These are phyloP conservation scores for Nineta flava DNA, from an alignment of 2,888 invertebrate species.

Conservation along the genomic window DNA sequence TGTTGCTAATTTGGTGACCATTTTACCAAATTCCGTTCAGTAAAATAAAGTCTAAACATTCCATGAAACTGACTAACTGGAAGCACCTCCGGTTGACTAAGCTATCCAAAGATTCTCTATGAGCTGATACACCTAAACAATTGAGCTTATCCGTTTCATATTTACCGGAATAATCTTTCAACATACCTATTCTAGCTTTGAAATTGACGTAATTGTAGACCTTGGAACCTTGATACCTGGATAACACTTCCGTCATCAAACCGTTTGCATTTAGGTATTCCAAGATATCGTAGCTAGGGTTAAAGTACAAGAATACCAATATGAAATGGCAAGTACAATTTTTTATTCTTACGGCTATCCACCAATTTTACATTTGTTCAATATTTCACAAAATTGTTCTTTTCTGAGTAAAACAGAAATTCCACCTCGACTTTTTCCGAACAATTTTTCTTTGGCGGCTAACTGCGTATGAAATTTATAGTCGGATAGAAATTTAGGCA, in stretches of 20 bases:
- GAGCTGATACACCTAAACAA: neutral
- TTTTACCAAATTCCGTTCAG: too few species aligned
- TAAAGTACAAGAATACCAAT: neutral
- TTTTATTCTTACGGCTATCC: neutral
- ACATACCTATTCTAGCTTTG: too few species aligned
- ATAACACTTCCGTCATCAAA: neutral
- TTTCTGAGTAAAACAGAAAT: neutral
- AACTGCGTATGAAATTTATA: neutral
- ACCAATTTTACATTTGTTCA: neutral
- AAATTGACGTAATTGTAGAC: neutral
- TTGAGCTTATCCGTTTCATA: too few species aligned
- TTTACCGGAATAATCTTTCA: too few species aligned
- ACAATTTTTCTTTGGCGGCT: neutral
- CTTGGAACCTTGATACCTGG: neutral
- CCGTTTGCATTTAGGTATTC: neutral
- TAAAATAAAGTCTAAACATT: too few species aligned
- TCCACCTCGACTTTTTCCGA: neutral
- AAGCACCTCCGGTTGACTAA: neutral
- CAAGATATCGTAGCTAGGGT: neutral
- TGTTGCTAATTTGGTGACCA: too few species aligned
- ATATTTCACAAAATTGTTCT: neutral
- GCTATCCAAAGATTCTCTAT: neutral
- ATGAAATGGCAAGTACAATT: neutral
- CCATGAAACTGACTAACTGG: neutral
- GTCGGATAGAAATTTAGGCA: neutral